Conservation (phyloP, 2,797 vertebrate genomes). For the Melanotaenia boesemani region DNA sequence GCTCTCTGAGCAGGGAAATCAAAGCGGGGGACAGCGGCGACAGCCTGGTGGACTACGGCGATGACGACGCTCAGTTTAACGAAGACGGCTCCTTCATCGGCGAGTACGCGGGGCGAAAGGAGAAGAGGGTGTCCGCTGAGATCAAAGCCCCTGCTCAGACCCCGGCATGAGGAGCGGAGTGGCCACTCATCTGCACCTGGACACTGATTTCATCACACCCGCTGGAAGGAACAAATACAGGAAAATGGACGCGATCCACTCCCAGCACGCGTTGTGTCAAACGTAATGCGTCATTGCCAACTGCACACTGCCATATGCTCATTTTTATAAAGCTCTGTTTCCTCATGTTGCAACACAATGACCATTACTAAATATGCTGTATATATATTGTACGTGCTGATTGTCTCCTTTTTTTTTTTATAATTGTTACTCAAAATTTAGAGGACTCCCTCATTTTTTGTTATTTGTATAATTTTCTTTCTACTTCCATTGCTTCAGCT, state of each 20-base stretch:
- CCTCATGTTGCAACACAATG: slow-evolving; percentile 74
- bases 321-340: slow-evolving; percentile 75
- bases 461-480: slow-evolving; percentile 50
- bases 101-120: slow-evolving; percentile 91
- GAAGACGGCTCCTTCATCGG: slow-evolving; percentile 99
- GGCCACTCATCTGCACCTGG: slow-evolving; percentile 22
- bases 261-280: slow-evolving; percentile 71
- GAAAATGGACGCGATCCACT: slow-evolving; percentile 66
- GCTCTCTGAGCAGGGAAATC: slow-evolving; percentile 88
- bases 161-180: slow-evolving; percentile 74
- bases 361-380: slow-evolving; percentile 79
- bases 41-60: slow-evolving; percentile 95
- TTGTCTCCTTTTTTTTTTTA: slow-evolving; percentile 72
- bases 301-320: slow-evolving; percentile 75
- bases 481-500: slow-evolving; percentile 43
- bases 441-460: slow-evolving; percentile 55
- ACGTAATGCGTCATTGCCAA: slow-evolving; percentile 78
- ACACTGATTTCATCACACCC: slow-evolving; percentile 63
- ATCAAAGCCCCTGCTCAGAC: slow-evolving; percentile 83
- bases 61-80: slow-evolving; percentile 94
- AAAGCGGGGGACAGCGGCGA: slow-evolving; percentile 93
- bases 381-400: slow-evolving; percentile 78
- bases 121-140: slow-evolving; percentile 89
- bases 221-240: slow-evolving; percentile 59
- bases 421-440: slow-evolving; percentile 63